Percentiles rank a stretch among this genome's conserved stretches.
Evolutionary conservation across 2,113 vertebrate genomes (phyloP).

Genomic region (Dendropsophus ebraccatus): DNA sequence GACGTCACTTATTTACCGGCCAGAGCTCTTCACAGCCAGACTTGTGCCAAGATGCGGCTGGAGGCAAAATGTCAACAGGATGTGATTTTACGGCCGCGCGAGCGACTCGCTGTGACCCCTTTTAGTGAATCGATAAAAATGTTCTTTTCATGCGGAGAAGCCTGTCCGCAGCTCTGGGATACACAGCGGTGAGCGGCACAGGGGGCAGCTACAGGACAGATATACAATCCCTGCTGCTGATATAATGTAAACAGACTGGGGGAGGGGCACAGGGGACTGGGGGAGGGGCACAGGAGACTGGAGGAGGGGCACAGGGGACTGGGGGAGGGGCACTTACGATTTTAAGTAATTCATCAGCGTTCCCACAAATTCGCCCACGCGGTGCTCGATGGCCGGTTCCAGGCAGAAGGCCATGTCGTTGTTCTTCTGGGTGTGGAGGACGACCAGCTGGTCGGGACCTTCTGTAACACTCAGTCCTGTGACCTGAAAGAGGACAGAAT

Average conservation of each 20-base stretch:
- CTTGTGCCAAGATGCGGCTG: background rate
- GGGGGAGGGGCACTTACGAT: conserved; percentile 76
- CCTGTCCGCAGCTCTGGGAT: background rate
- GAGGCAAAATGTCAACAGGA: background rate
- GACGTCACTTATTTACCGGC: background rate
- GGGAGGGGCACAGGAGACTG: too few species aligned
- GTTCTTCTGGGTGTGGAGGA: conserved; percentile 76
- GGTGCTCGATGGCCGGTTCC: conserved; percentile 75
- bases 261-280: too few species aligned
- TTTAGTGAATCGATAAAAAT: conserved; percentile 14
- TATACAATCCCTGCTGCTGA: too few species aligned
- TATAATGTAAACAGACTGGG: too few species aligned
- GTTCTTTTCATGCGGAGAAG: background rate
- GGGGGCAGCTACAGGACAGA: background rate
- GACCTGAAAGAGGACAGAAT: conserved; percentile 70
- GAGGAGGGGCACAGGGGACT: too few species aligned
- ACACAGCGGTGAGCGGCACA: background rate
- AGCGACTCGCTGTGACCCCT: background rate
- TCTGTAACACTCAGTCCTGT: conserved; percentile 83
- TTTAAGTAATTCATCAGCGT: conserved; percentile 82
- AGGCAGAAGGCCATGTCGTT: conserved; percentile 85
- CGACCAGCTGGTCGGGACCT: conserved; percentile 86
- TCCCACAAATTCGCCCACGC: conserved; percentile 89
- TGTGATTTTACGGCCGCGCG: background rate
- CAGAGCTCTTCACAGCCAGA: background rate